Evolutionary conservation across 2,113 vertebrate genomes (phyloP).

Genomic region (Talpa occidentalis): DNA sequence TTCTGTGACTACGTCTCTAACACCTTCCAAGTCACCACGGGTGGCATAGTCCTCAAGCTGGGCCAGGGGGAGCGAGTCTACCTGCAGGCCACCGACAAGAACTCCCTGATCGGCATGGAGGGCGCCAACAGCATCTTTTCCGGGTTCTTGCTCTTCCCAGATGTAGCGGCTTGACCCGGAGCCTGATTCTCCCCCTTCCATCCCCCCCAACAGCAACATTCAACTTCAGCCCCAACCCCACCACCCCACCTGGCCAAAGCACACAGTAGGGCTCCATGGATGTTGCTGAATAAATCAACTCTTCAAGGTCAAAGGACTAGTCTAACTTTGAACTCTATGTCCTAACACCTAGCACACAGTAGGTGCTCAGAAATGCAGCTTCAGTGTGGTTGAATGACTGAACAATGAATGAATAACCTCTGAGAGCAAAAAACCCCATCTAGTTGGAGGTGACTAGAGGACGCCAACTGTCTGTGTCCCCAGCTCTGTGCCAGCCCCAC

Average conservation of each 20-base stretch:
- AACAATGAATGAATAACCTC: neutral
- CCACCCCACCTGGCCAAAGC: neutral
- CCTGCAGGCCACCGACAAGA: slow-evolving; percentile 84
- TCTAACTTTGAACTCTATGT: neutral
- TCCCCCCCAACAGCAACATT: neutral
- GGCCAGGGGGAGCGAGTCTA: slow-evolving; percentile 75
- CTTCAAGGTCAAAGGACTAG: neutral
- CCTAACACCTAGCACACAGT: neutral
- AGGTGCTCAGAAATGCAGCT: neutral
- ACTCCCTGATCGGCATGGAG: slow-evolving; percentile 81
- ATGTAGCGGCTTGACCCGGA: slow-evolving; percentile 10
- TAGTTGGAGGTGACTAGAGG: neutral
- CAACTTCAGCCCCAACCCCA: neutral
- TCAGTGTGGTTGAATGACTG: neutral
- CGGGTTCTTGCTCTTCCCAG: slow-evolving; percentile 89
- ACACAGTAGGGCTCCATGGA: neutral
- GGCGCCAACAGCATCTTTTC: slow-evolving; percentile 90
- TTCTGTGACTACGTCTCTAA: slow-evolving; percentile 86
- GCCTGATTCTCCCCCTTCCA: neutral
- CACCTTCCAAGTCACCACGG: slow-evolving; percentile 87
- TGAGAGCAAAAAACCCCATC: neutral
- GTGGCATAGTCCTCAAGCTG: slow-evolving; percentile 86
- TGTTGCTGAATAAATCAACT: slow-evolving; percentile 59
- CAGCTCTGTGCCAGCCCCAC: neutral
- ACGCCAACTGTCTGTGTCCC: neutral